Evolutionary conservation across 2,797 vertebrate species (phyloP).

Genomic region (Sphenodon punctatus): DNA sequence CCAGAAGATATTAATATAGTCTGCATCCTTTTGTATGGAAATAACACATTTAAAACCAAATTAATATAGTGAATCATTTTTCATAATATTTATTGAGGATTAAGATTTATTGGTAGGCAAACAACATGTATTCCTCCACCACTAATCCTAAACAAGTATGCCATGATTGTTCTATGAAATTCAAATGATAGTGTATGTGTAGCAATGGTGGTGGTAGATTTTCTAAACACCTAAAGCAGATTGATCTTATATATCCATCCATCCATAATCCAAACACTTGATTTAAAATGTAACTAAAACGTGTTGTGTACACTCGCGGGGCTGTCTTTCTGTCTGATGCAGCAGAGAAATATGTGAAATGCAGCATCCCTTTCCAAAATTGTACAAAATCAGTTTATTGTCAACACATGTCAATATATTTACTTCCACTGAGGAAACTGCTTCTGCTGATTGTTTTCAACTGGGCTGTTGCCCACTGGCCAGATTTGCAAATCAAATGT

Average conservation of each 20-base stretch:
- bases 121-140: neutral
- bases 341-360: slow-evolving; percentile 40
- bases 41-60: neutral
- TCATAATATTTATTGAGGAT: neutral
- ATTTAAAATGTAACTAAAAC: neutral
- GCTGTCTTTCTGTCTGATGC: slow-evolving; percentile 12
- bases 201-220: neutral
- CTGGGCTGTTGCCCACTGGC: slow-evolving; percentile 3
- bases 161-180: slow-evolving; percentile 29
- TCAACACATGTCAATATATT: slow-evolving; percentile 63
- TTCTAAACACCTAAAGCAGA: slow-evolving; percentile 5
- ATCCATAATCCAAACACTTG: neutral
- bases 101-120: slow-evolving; percentile 21
- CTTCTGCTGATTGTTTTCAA: slow-evolving; percentile 52
- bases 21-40: neutral
- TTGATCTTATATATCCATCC: neutral
- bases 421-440: slow-evolving; percentile 39
- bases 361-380: slow-evolving; percentile 53
- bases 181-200: slow-evolving; percentile 33
- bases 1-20: fast-evolving
- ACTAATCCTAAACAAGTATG: neutral
- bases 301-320: slow-evolving; percentile 5
- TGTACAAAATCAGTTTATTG: slow-evolving; percentile 52
- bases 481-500: slow-evolving; percentile 47
- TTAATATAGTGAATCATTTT: slow-evolving; percentile 3